Evolutionary conservation across 2,888 invertebrate species (phyloP).

Genomic region (Harpagoxenus sublaevis): DNA sequence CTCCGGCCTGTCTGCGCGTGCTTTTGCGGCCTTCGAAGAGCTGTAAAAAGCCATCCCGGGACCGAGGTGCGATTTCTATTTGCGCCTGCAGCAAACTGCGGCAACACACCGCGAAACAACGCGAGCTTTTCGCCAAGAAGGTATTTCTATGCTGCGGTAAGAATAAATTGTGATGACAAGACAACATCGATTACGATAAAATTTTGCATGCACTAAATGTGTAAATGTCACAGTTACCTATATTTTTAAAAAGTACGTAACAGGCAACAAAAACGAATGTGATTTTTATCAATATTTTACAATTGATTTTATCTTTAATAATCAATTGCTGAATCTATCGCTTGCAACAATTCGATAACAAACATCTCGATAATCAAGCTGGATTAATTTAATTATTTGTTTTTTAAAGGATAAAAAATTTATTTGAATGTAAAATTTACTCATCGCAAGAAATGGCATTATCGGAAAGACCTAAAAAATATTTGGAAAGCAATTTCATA

Average conservation of each 20-base stretch:
- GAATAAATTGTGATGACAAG: slow-evolving; percentile 26
- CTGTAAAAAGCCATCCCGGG: slow-evolving; percentile 55
- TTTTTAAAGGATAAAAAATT: not conserved
- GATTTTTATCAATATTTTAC: not conserved
- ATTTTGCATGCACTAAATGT: slow-evolving; percentile 21
- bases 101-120: slow-evolving; percentile 15
- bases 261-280: not conserved
- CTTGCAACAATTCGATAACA: not conserved
- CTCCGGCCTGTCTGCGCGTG: slow-evolving; percentile 55
- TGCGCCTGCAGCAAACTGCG: slow-evolving; percentile 21
- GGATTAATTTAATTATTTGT: not conserved
- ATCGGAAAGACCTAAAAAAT: too few relatives aligned
- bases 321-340: not conserved
- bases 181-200: slow-evolving; percentile 23
- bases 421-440: not conserved
- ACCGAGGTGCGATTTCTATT: slow-evolving; percentile 58
- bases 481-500: not conserved
- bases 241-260: not conserved
- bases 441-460: not conserved
- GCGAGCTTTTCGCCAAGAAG: not conserved
- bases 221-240: not conserved
- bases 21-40: slow-evolving; percentile 42
- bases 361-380: not conserved
- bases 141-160: slow-evolving; percentile 23
- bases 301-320: not conserved